Evolutionary conservation across 2,888 invertebrate genomes (phyloP), one percentile per base, ranked within the genome.

Genomic region (Lamellibrachia satsuma): DNA sequence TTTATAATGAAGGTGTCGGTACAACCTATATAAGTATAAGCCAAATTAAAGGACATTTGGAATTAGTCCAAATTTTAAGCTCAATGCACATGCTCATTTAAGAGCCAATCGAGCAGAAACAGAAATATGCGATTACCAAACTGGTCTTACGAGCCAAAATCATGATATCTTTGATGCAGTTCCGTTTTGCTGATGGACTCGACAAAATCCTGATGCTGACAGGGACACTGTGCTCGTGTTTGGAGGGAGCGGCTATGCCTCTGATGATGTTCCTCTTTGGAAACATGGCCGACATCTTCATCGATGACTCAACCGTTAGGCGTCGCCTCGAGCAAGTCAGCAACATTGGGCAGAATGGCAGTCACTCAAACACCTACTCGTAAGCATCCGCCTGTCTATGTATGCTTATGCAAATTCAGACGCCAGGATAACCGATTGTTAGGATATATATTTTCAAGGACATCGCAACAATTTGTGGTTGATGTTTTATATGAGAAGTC

Each of bases 141-240:
- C 22, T 75, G 22, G 4, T 75, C 75, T 75, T 75, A 11, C 75
- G 75, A 22, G 75, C 3, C 22, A 75, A 75, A 75, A 75, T 75
- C 15, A 75, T 75, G n/a, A 22, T 55, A 9, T 9, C 22, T 75
- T 22, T 75, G 22, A 22, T 75, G 15, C 91, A 93, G 93, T 93
- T 93, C 52, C 92, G 93, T 27, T 93, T 92, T 90, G 92, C 93
- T 90, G 93, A 92, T 91, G 52, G 90, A n/a, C 55, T 91, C 9
- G 93, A 93, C 92, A 60, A 52, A 6, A 60, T 93, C 7, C 92
- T 93, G 52, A 93, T 93, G 93, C 3, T 92, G 2, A 9, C 90
- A 7, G 93, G 93, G 8, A 93, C 93, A 1, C 52, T 93, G 4
- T 93, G 93, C 52, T 93, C 93, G 22, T 92, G 92, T 22, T 92